These are phyloP conservation scores for Podiceps cristatus DNA, from an alignment of 2,113 vertebrate genomes.

Conservation along the genomic window DNA sequence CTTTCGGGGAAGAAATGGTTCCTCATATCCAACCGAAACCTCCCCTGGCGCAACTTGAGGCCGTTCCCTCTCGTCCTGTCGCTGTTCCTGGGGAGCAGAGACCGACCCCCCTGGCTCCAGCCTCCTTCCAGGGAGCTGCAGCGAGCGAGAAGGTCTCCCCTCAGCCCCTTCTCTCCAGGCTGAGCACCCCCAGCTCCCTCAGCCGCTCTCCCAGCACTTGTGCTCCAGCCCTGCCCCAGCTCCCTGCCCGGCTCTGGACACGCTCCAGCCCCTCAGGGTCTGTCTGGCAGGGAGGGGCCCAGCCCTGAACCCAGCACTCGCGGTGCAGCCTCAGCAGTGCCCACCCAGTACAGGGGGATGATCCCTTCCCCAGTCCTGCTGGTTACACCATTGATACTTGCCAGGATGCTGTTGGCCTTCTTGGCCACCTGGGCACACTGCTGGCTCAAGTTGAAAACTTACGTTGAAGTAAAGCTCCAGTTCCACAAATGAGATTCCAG, in stretches of 20 bases:
- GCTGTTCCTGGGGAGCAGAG: background rate
- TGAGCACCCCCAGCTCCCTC: background rate
- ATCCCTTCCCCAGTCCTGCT: background rate
- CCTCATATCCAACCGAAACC: background rate
- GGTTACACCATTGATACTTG: rapidly evolving
- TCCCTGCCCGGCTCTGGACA: background rate
- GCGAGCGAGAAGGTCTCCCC: background rate
- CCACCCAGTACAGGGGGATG: rapidly evolving
- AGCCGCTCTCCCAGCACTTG: background rate
- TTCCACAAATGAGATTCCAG: background rate
- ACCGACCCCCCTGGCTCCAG: rapidly evolving
- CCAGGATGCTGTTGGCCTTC: background rate
- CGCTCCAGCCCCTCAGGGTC: background rate
- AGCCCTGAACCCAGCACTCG: rapidly evolving
- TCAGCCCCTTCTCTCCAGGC: background rate
- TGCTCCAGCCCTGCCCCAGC: background rate
- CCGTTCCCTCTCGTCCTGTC: rapidly evolving
- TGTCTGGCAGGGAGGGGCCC: too few relatives aligned
- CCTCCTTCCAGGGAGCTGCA: background rate
- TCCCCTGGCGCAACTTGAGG: background rate
- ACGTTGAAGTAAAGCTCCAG: background rate
- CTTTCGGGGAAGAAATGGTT: rapidly evolving
- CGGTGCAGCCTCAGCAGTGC: background rate
- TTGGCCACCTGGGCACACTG: background rate
- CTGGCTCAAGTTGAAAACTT: background rate